Percentiles rank a stretch among this genome's conserved stretches.
These are phyloP conservation scores for Hippocampus comes DNA, from an alignment of 2,113 vertebrate genomes.

Conservation along the genomic window DNA sequence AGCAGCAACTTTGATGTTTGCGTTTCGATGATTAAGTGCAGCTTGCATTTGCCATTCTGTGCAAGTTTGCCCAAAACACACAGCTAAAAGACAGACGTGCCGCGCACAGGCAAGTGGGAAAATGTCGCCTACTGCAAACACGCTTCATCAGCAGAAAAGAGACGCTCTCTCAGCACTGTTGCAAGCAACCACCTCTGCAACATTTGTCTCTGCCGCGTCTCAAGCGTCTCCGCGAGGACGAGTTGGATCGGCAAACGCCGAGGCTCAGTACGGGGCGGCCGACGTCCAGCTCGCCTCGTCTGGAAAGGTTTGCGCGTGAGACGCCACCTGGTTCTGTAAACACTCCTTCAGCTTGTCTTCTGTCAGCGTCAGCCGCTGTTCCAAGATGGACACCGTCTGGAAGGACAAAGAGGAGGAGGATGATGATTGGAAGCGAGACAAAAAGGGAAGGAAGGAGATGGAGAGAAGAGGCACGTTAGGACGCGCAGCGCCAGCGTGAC, in stretches of 20 bases:
- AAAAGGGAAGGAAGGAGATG: constrained; percentile 27
- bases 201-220: constrained; percentile 24
- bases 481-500: constrained; percentile 56
- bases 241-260: not conserved
- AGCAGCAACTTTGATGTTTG: not conserved
- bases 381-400: constrained; percentile 75
- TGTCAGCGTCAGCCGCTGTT: constrained; percentile 87
- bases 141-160: constrained; percentile 51
- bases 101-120: constrained; percentile 1
- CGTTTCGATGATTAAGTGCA: no score
- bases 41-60: not conserved
- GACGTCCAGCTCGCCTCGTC: constrained; percentile 34
- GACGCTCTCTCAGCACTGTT: constrained; percentile 49
- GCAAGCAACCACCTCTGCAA: constrained; percentile 47
- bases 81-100: not conserved
- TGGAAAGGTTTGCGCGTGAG: constrained; percentile 71
- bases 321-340: constrained; percentile 83
- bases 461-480: constrained; percentile 41
- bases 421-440: constrained; percentile 4
- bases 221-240: constrained; percentile 2
- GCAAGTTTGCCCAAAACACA: constrained; percentile 1
- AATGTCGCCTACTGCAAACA: not conserved
- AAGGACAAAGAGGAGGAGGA: constrained; percentile 1
- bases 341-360: constrained; percentile 96
- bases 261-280: not conserved